phyloP scores from a whole-genome alignment of 2,888 invertebrate genomes.

The Alentia gelatinosa region DNA sequence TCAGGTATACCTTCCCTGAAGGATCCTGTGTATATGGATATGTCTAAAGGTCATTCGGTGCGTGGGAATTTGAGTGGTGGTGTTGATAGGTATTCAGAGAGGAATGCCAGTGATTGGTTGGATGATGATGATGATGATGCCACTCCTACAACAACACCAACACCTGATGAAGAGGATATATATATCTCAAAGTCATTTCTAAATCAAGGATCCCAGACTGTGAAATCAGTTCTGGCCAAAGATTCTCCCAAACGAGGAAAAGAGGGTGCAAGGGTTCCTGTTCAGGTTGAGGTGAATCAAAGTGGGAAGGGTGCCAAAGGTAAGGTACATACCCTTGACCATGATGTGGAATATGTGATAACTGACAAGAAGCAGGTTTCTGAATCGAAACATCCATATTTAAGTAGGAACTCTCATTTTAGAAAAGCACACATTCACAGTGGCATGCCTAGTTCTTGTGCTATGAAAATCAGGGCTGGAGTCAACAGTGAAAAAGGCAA shows the following conservation, averaged over 20 bases:
- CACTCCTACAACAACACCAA: conserved; percentile 16
- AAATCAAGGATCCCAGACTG: conserved; percentile 11
- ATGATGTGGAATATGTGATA: background rate
- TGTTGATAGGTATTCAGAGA: too few relatives aligned
- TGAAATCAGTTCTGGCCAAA: background rate
- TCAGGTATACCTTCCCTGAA: background rate
- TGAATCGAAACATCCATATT: too few relatives aligned
- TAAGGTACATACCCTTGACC: too few relatives aligned
- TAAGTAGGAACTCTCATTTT: too few relatives aligned
- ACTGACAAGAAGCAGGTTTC: background rate
- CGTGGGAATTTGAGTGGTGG: too few relatives aligned
- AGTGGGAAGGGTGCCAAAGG: background rate
- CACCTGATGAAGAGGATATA: background rate
- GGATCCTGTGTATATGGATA: background rate
- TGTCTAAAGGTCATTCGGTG: too few relatives aligned
- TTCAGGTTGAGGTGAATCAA: background rate
- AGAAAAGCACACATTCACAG: too few relatives aligned
- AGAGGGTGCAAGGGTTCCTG: background rate
- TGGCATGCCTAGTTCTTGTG: background rate
- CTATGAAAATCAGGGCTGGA: background rate
- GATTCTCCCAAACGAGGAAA: background rate
- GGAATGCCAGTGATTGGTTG: too few relatives aligned
- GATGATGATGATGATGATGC: background rate
- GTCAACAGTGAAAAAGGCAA: background rate
- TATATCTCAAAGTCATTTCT: background rate